Percentiles rank a stretch among this genome's conserved stretches.
Evolutionary conservation across 2,888 invertebrate genomes (phyloP).

Genomic region (Norana najaformis): DNA sequence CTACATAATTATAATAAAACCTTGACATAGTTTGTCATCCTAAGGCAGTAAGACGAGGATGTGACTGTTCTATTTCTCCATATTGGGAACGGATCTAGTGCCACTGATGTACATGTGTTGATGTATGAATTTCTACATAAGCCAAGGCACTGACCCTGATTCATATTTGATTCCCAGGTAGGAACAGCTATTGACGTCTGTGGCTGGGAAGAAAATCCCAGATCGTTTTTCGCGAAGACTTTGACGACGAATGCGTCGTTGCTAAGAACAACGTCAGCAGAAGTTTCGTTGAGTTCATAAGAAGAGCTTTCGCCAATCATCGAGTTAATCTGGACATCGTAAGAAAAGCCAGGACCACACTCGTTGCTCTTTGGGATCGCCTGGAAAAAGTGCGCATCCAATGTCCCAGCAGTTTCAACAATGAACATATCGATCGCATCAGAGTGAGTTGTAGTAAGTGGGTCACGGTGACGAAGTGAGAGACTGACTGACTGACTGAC

Average conservation of each 20-base stretch:
- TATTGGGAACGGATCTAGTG: too few species aligned
- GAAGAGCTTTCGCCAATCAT: not conserved
- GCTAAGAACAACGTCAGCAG: not conserved
- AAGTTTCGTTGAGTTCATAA: not conserved
- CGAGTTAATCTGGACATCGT: not conserved
- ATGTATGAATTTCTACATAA: not conserved
- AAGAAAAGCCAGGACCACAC: not conserved
- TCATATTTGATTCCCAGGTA: not conserved
- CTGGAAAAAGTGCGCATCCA: not conserved
- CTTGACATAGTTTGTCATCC: too few species aligned
- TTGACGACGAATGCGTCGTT: not conserved
- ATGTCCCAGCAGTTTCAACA: not conserved
- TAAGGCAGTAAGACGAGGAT: too few species aligned
- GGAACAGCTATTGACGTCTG: not conserved
- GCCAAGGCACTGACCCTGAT: not conserved
- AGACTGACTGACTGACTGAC: not conserved
- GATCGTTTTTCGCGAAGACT: not conserved
- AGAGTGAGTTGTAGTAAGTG: not conserved
- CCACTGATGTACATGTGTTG: too few species aligned
- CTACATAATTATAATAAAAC: too few species aligned
- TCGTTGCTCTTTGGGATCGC: not conserved
- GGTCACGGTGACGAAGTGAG: not conserved
- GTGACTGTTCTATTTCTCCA: too few species aligned
- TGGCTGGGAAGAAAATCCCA: not conserved
- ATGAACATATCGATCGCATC: not conserved